Conservation (phyloP, 2,888 invertebrate species). For the Meghimatium bilineatum region DNA sequence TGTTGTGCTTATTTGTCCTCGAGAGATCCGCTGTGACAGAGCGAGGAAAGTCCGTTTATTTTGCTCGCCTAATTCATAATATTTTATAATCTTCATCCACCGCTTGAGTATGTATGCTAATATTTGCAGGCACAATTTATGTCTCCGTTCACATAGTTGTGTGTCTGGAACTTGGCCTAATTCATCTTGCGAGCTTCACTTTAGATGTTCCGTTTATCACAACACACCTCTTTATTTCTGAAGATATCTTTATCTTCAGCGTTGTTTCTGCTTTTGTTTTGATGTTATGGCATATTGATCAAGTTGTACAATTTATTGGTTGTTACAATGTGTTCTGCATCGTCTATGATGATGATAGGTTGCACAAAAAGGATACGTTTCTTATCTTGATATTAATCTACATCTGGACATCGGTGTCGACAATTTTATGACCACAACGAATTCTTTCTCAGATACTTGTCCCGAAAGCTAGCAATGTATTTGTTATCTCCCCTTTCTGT, state of each 20-base stretch:
- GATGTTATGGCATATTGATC: too few relatives aligned
- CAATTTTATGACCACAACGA: too few relatives aligned
- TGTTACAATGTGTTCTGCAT: too few relatives aligned
- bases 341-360: too few relatives aligned
- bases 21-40: background rate
- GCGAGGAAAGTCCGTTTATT: slow-evolving; percentile 6
- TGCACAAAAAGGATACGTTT: too few relatives aligned
- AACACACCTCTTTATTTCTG: background rate
- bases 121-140: slow-evolving; percentile 28
- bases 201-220: background rate
- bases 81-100: background rate
- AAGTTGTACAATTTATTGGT: too few relatives aligned
- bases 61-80: slow-evolving; percentile 5
- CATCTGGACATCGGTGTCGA: too few relatives aligned
- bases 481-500: too few relatives aligned
- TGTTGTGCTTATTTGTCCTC: slow-evolving; percentile 35
- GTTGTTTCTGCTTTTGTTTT: too few relatives aligned
- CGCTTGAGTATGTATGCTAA: slow-evolving; percentile 23
- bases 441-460: too few relatives aligned
- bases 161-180: background rate
- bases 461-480: too few relatives aligned
- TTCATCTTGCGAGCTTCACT: background rate
- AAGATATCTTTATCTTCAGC: background rate
- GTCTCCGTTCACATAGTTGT: background rate
- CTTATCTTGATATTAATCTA: too few relatives aligned